phyloP scores from a whole-genome alignment of 1,140 invertebrate genomes.

The Thrips palmi region DNA sequence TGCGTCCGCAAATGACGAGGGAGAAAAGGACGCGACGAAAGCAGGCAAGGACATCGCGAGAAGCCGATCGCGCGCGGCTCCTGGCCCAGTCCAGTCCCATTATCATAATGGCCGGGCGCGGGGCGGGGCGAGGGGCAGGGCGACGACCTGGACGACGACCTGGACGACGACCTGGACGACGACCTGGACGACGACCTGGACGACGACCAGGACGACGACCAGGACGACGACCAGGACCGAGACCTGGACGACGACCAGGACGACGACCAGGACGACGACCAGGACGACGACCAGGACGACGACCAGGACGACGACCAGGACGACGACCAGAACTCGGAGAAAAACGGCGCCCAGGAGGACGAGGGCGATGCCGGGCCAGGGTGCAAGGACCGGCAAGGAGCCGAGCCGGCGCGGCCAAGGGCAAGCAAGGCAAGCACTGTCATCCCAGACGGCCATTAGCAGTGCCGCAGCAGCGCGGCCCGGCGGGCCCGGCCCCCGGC shows the following conservation, averaged over 20 bases:
- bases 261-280: conserved; percentile 12
- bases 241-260: conserved; percentile 11
- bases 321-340: conserved; percentile 11
- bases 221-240: conserved; percentile 12
- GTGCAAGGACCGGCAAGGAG: too few relatives aligned
- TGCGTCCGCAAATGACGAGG: too few relatives aligned
- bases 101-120: too few relatives aligned
- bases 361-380: too few relatives aligned
- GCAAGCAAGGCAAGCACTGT: too few relatives aligned
- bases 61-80: not conserved
- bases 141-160: not conserved
- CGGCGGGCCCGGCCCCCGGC: too few relatives aligned
- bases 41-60: conserved; percentile 3
- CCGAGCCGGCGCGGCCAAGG: too few relatives aligned
- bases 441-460: too few relatives aligned
- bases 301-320: conserved; percentile 12
- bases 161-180: not conserved
- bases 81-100: too few relatives aligned
- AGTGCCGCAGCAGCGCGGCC: too few relatives aligned
- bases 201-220: conserved; percentile 12
- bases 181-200: conserved; percentile 2
- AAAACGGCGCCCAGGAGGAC: conserved; percentile 13
- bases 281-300: conserved; percentile 12
- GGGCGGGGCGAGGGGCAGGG: not conserved
- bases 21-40: too few relatives aligned